Evolutionary conservation across 2,797 vertebrate species (phyloP), one percentile per base, ranked within the genome.

Genomic region (Sarcoramphus papa): DNA sequence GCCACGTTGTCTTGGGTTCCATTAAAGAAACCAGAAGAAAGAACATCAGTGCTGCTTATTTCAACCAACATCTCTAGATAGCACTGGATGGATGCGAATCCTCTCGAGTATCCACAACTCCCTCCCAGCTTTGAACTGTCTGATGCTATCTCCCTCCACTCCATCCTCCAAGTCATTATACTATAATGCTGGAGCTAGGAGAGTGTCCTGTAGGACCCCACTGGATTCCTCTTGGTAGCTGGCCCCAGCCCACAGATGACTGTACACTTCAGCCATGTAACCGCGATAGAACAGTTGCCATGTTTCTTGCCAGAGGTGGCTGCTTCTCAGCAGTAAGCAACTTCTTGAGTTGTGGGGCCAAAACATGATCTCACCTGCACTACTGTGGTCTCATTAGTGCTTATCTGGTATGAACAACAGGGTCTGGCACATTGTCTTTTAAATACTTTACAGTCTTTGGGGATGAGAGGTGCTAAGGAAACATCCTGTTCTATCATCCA

Each of bases 51-150:
- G 74, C 89, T 94, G 54, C 67, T 95, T 83, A 85, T 85, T 97
- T 94, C 92, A 96, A 91, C 81, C 51, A 96, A 10, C 77, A 88
- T 95, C 85, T 95, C 67, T 75, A 94, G 83, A 96, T 94, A 96
- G 90, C 48, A 18, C 47, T 96, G 96, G 90, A 94, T 53, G 43
- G 60, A 92, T 83, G 95, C 94, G 97, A 94, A 11, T 67, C 75
- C 69, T 95, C 93, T 93, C 3, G 13, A 93, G 54, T 92, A 91
- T 88, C 84, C 57, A 51, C 89, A 86, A 9, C 83, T 95, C 89
- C 64, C 77, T 94, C 64, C 45, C 76, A 93, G 88, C 87, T 96
- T 95, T 95, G 89, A 97, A 95, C 60, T 78, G 30, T 93, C 70
- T 70, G 89, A 57, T 89, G 91, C 79, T 70, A 79, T 94, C 51